Evolutionary conservation across 2,113 vertebrate species (phyloP).

Genomic region (Archilochus colubris): DNA sequence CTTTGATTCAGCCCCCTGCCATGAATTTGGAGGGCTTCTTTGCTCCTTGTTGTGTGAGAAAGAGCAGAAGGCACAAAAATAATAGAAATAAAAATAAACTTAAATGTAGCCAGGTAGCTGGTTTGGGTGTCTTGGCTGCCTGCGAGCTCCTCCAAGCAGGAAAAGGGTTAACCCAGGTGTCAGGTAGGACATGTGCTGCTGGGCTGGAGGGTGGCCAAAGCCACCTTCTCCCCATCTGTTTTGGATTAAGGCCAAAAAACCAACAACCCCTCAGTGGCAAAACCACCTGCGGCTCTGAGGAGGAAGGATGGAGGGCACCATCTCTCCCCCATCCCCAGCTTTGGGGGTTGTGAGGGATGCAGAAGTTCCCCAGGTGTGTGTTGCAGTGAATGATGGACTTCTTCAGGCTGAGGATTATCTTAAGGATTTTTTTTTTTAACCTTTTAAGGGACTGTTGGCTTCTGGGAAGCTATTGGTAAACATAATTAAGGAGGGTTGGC

Average conservation of each 20-base stretch:
- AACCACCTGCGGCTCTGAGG: conserved; percentile 28
- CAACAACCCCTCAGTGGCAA: background rate
- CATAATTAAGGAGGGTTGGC: background rate
- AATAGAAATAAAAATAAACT: background rate
- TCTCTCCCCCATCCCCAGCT: background rate
- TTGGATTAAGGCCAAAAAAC: conserved; percentile 31
- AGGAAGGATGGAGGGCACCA: background rate
- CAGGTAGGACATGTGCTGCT: conserved; percentile 9
- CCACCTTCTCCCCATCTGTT: conserved; percentile 49
- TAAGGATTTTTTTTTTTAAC: background rate
- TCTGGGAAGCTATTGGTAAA: conserved; percentile 29
- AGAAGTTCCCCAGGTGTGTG: accelerated
- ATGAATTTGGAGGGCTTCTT: background rate
- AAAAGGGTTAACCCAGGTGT: conserved; percentile 42
- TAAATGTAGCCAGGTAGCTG: background rate
- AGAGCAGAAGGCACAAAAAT: background rate
- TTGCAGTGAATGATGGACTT: conserved; percentile 33
- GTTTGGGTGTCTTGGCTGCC: accelerated
- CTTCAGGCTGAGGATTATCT: background rate
- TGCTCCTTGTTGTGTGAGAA: background rate
- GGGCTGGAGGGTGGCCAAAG: conserved; percentile 28
- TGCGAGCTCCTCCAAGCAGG: background rate
- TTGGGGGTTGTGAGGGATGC: accelerated
- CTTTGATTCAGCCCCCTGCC: background rate
- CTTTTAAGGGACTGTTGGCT: conserved; percentile 14